Percentiles rank a stretch among this genome's conserved stretches.
These are phyloP conservation scores for Trochalopteron elliotii DNA, from an alignment of 2,113 vertebrate genomes.

Conservation along the genomic window DNA sequence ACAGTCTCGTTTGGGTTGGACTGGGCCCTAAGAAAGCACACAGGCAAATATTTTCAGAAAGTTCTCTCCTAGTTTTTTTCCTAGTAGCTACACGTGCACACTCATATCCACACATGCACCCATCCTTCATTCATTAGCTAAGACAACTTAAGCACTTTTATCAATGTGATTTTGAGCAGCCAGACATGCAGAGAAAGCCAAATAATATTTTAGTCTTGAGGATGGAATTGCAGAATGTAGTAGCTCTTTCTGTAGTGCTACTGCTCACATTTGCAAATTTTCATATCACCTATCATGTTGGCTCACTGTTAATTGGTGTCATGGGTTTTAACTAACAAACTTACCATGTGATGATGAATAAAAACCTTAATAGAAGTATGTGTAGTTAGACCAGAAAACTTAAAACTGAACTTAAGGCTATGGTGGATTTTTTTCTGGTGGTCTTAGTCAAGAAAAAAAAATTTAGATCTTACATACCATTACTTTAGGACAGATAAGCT, in stretches of 20 bases:
- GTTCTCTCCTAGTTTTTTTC: neutral
- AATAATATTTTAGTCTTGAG: neutral
- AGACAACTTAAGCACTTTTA: neutral
- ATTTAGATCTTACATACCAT: neutral
- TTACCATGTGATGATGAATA: neutral
- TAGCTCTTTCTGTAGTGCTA: neutral
- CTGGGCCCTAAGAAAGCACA: neutral
- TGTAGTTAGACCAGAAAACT: neutral
- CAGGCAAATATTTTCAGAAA: neutral
- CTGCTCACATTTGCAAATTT: neutral
- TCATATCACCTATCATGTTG: accelerated
- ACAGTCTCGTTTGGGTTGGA: neutral
- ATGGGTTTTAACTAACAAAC: neutral
- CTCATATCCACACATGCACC: accelerated
- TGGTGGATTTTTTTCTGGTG: neutral
- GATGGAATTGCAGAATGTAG: neutral
- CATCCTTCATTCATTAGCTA: neutral
- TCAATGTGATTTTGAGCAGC: neutral
- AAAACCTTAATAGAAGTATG: neutral
- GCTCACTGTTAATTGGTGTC: neutral
- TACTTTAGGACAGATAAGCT: neutral
- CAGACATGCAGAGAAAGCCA: neutral
- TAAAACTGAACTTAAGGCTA: neutral
- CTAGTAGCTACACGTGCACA: neutral
- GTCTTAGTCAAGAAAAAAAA: neutral